Evolutionary conservation across 2,113 vertebrate species (phyloP), one percentile per base, ranked within the genome.

Genomic region (Hyaena hyaena): DNA sequence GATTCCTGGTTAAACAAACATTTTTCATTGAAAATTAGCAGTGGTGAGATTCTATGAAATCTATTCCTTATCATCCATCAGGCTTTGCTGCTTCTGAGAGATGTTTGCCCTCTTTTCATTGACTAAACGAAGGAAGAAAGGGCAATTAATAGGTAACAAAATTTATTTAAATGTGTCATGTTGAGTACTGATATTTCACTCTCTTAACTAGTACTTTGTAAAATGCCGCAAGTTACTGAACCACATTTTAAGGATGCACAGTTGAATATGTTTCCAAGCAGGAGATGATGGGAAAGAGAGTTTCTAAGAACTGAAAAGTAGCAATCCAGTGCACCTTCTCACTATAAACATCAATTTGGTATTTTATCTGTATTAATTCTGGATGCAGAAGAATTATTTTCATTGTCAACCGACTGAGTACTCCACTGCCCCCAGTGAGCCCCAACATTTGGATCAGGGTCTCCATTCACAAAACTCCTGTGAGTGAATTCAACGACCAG

Each of bases 401-500:
- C 17, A 23, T 35, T 58, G 8, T 8, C 50, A 48, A 14, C 1
- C 35, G 21, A 12, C 0, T 14, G 45, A 77, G 7, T 0, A 26
- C 2, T 2, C 7, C 8, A 2, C 0, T 35, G 6, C 3, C 28
- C 1, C 4, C 5, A 15, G 63, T 58, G 5, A 93, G 15, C 50
- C 26, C 48, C 9, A 33, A 10, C 7, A 5, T 7, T 65, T 31
- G 1, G 2, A 21, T 88, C 6, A n/a, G 5, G 1, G 2, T 55
- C 4, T 31, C 31, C n/a, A 76, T 28, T 9, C 16, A 50, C 43
- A 89, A 26, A 31, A 55, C 4, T 10, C 5, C 0, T 0, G 5
- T 50, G 4, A 19, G 33, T 28, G 7, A 35, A 50, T 50, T 61
- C 2, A 85, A 35, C 48, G 48, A 33, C 45, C 69, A 14, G 6